Base-by-base conservation (phyloP, 2,113 vertebrate genomes). In the Isichthys henryi region DNA sequence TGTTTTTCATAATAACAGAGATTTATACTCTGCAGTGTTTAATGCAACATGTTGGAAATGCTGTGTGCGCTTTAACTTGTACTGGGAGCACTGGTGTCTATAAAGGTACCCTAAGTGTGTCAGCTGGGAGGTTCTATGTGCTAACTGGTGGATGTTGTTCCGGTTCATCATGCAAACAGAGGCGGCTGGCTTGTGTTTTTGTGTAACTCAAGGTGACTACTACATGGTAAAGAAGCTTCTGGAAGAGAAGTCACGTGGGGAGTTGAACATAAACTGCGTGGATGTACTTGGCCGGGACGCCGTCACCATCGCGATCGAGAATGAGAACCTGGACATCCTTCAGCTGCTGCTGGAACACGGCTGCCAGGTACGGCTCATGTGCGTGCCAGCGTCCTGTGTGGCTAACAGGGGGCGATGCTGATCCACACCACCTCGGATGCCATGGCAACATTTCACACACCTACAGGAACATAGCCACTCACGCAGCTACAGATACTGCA, bases 161-260 rank as follows among this genome's bases (percentile, higher is more conserved):
- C 35, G 90, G 62, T 87, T 56, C n/a, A 23, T 23, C 48, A 74
- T 88, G 89, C 88, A 89, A 89, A 80, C 70, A 88, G 62, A 88
- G 88, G 83, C 50, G 7, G 39, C 80, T 88, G 88, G 17, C 82
- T 88, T 91, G 89, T 48, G n/a, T 86, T 21, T 77, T 6, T 87
- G 21, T 52, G 82, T 53, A 31, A 31, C 62, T 31, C 77, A 92
- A 99, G 98, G 98, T 94, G 98, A 99, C 94, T 99, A 98, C 95
- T 99, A 99, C 93, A 99, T 99, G 98, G 98, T 99, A 96, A 99
- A 99, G 96, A 99, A 98, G 88, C 97, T 99, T 70, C 95, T 99
- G 39, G 98, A 98, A 92, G 98, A 99, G 92, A 99, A 99, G 94
- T 91, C 92, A 10, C 96, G 96, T 86, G 97, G 97, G 6, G 97